These are phyloP conservation scores for Eutolmus rufibarbis DNA, from an alignment of 2,888 invertebrate genomes.

Conservation along the genomic window DNA sequence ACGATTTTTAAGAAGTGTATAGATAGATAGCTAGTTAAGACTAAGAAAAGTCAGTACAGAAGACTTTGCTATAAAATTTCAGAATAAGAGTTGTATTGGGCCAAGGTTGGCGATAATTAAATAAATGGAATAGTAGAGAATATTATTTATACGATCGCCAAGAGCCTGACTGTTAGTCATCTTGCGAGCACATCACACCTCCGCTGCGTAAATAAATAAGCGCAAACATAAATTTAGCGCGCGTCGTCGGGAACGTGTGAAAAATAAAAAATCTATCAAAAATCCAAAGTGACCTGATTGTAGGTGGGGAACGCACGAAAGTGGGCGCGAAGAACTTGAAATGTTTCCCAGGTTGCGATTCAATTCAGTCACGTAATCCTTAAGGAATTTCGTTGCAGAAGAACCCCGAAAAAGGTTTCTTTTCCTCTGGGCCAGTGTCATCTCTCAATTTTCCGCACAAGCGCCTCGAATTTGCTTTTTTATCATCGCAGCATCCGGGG, in stretches of 20 bases:
- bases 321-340: background rate
- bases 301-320: background rate
- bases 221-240: background rate
- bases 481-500: background rate
- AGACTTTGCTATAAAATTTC: too few species aligned
- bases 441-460: constrained; percentile 3
- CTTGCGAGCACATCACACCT: background rate
- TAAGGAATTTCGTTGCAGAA: background rate
- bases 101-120: too few species aligned
- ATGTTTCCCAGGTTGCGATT: background rate
- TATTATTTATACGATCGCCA: background rate
- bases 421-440: background rate
- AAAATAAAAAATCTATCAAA: background rate
- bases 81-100: too few species aligned
- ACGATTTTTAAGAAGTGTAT: too few species aligned
- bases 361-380: constrained; percentile 2
- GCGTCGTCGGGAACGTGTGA: background rate
- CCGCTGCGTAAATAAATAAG: background rate
- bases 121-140: background rate
- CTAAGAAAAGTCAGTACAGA: too few species aligned
- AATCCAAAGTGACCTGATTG: background rate
- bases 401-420: background rate
- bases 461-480: background rate
- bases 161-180: background rate
- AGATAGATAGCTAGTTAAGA: too few species aligned